These are phyloP conservation scores for Passerculus sandwichensis DNA, from an alignment of 2,797 vertebrate species.

Conservation along the genomic window DNA sequence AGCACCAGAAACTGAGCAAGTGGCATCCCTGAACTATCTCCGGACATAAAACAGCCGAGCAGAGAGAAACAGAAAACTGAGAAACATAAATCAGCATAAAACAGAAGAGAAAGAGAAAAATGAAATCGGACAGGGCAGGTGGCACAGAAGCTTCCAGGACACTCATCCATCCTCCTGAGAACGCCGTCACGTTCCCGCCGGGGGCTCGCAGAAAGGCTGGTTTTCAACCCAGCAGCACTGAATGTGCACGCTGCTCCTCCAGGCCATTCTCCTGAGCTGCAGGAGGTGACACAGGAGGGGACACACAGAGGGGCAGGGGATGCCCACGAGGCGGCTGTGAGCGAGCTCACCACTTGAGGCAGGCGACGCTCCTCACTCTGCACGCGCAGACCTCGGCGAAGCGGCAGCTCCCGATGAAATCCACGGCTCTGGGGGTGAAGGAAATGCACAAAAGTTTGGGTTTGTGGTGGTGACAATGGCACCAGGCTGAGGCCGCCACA, in stretches of 20 bases:
- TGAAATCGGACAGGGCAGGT: too few species aligned
- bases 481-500: too few species aligned
- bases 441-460: not conserved
- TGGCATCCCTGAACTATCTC: too few species aligned
- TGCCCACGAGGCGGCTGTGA: not conserved
- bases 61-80: too few species aligned
- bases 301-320: too few species aligned
- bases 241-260: not conserved
- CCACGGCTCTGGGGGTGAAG: constrained; percentile 83
- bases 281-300: not conserved
- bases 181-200: constrained; percentile 1
- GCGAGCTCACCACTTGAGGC: constrained; percentile 91
- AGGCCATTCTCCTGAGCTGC: not conserved
- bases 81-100: too few species aligned
- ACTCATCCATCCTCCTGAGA: not conserved
- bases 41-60: too few species aligned
- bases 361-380: constrained; percentile 95
- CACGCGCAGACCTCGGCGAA: constrained; percentile 94
- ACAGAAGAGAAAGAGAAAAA: too few species aligned
- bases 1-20: too few species aligned
- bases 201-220: not conserved
- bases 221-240: not conserved
- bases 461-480: rapidly evolving
- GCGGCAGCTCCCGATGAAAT: constrained; percentile 96
- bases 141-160: not conserved